Evolutionary conservation across 1,140 invertebrate genomes (phyloP).

Genomic region (Neoseiulus cucumeris): DNA sequence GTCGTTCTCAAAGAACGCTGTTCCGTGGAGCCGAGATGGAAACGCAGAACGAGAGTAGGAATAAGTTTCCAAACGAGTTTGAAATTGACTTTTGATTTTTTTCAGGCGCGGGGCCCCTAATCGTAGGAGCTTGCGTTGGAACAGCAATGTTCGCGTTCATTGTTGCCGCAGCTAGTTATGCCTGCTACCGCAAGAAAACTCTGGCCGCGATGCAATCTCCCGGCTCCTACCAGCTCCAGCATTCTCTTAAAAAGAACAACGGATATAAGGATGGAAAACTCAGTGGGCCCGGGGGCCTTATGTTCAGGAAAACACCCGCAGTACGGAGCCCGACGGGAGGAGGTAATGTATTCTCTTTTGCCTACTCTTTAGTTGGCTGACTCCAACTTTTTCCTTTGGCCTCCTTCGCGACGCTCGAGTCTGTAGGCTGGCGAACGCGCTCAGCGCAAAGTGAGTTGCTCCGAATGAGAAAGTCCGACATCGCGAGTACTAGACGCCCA

Average conservation of each 20-base stretch:
- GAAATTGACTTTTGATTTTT: slow-evolving; percentile 17
- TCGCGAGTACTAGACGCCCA: too few relatives aligned
- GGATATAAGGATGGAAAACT: slow-evolving; percentile 1
- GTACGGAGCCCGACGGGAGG: slow-evolving; percentile 5
- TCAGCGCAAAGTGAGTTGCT: too few relatives aligned
- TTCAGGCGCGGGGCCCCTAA: slow-evolving; percentile 39
- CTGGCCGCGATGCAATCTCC: neutral
- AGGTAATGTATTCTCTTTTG: neutral
- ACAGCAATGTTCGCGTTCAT: slow-evolving; percentile 35
- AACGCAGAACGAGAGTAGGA: too few relatives aligned
- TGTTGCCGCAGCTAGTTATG: slow-evolving; percentile 37
- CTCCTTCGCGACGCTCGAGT: too few relatives aligned
- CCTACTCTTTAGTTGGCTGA: too few relatives aligned
- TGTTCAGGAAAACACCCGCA: slow-evolving; percentile 6
- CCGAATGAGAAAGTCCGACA: too few relatives aligned
- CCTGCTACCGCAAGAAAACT: slow-evolving; percentile 31
- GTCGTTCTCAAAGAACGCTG: too few relatives aligned
- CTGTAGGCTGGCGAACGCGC: too few relatives aligned
- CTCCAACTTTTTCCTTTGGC: too few relatives aligned
- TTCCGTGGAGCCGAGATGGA: too few relatives aligned
- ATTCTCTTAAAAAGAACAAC: neutral
- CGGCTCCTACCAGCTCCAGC: neutral
- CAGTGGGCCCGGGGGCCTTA: neutral
- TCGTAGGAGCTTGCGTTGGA: slow-evolving; percentile 40
- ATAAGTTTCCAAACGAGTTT: too few relatives aligned